Conservation (phyloP, 2,113 vertebrate genomes). For the Tenebrosternarchus preto region DNA sequence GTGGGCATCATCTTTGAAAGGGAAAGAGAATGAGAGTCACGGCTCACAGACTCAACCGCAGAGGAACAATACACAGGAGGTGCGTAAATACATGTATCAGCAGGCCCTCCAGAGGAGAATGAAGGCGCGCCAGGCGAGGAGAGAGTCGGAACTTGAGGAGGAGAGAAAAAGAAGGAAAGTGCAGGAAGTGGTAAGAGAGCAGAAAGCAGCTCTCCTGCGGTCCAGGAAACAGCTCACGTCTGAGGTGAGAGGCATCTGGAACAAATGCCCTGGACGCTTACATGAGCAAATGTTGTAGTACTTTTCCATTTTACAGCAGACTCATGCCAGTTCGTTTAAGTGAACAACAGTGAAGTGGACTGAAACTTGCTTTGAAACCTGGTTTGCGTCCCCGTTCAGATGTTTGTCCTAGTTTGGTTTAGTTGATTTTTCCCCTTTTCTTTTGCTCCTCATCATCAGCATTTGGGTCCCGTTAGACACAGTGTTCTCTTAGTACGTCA, state of each 20-base stretch:
- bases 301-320: neutral
- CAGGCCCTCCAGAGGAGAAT: slow-evolving; percentile 25
- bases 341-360: neutral
- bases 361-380: too few relatives aligned
- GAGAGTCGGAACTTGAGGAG: slow-evolving; percentile 21
- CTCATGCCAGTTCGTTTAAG: neutral
- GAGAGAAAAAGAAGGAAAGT: slow-evolving; percentile 39
- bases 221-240: neutral
- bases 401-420: too few relatives aligned
- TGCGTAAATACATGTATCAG: slow-evolving; percentile 35
- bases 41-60: neutral
- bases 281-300: neutral
- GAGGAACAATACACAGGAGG: slow-evolving; percentile 8
- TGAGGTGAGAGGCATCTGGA: slow-evolving; percentile 8
- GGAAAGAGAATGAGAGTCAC: neutral
- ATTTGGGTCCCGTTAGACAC: too few relatives aligned
- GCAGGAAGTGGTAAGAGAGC: slow-evolving; percentile 33
- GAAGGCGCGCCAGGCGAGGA: slow-evolving; percentile 4
- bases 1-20: neutral
- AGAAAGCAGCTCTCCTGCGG: slow-evolving; percentile 29
- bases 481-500: too few relatives aligned
- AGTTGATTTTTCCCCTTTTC: too few relatives aligned
- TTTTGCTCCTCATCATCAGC: too few relatives aligned
- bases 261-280: neutral
- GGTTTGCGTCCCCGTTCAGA: too few relatives aligned